phyloP scores from a whole-genome alignment of 1,140 invertebrate genomes.

The Rhyzopertha dominica region DNA sequence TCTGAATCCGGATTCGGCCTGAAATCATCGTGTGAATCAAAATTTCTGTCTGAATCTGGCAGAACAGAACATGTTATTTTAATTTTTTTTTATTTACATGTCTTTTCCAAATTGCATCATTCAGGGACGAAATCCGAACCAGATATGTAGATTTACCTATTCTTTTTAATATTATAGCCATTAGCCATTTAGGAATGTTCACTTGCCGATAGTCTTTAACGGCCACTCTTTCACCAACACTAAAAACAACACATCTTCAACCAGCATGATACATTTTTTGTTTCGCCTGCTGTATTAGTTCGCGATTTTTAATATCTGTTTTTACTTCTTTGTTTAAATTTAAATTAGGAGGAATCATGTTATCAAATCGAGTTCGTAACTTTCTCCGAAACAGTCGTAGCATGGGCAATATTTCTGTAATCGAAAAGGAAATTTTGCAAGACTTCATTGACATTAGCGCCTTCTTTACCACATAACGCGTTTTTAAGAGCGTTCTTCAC shows the following conservation, averaged over 20 bases:
- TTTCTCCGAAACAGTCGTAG: conserved; percentile 24
- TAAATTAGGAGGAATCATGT: neutral
- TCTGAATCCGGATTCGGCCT: too few species aligned
- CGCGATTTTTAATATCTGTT: conserved; percentile 1
- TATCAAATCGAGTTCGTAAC: conserved; percentile 23
- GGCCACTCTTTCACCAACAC: conserved; percentile 3
- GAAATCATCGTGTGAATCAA: too few species aligned
- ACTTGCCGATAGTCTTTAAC: conserved; percentile 11
- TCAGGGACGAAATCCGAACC: conserved; percentile 5
- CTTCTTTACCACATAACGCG: conserved; percentile 14
- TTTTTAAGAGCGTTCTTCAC: conserved; percentile 41
- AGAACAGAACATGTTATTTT: too few species aligned
- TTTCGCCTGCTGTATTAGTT: conserved; percentile 1
- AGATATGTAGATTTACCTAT: conserved; percentile 15
- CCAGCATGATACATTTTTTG: conserved; percentile 2
- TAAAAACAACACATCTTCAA: neutral
- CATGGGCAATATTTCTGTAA: conserved; percentile 26
- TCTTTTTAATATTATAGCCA: conserved; percentile 7
- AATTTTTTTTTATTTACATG: conserved; percentile 12
- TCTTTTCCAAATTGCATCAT: conserved; percentile 14
- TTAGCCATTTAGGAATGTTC: conserved; percentile 10
- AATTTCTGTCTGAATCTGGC: too few species aligned
- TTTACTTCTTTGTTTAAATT: too few species aligned
- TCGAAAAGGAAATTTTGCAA: conserved; percentile 24
- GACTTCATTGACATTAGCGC: conserved; percentile 1